Percentiles rank a stretch among this genome's conserved stretches.
Evolutionary conservation across 92 coral and sea anemone species (phyloP).

Genomic region (Epizoanthus illoricatus): DNA sequence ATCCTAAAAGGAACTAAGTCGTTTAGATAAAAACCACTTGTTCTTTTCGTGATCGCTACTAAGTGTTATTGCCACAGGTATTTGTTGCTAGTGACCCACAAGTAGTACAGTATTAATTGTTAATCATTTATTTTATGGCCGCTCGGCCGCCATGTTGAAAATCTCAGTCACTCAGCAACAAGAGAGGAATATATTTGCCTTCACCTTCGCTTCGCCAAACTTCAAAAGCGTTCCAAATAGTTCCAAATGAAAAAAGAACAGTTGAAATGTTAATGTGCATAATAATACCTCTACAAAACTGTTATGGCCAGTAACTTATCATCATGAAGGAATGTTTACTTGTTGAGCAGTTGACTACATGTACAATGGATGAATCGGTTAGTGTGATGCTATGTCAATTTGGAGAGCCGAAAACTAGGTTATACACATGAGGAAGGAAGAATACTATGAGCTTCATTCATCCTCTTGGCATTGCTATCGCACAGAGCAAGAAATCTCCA

Average conservation of each 20-base stretch:
- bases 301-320: not conserved
- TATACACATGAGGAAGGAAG: constrained; percentile 55
- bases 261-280: not conserved
- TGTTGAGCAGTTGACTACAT: not conserved
- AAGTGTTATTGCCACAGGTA: constrained; percentile 31
- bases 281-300: not conserved
- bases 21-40: not conserved
- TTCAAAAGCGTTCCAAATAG: not conserved
- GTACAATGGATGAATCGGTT: not conserved
- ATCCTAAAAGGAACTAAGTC: not conserved
- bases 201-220: not conserved
- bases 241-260: not conserved
- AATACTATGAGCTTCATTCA: constrained; percentile 74
- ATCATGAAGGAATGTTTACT: not conserved
- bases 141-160: constrained; percentile 33
- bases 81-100: constrained; percentile 33
- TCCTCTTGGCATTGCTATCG: constrained; percentile 74
- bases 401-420: not conserved
- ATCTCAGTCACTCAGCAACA: not conserved
- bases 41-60: not conserved
- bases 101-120: constrained; percentile 10
- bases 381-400: not conserved
- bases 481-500: constrained; percentile 59
- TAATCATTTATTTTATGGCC: constrained; percentile 21
- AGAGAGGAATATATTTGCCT: not conserved